Evolutionary conservation across 2,797 vertebrate genomes (phyloP), one percentile per base, ranked within the genome.

Genomic region (Stomatorhinus walkeri): DNA sequence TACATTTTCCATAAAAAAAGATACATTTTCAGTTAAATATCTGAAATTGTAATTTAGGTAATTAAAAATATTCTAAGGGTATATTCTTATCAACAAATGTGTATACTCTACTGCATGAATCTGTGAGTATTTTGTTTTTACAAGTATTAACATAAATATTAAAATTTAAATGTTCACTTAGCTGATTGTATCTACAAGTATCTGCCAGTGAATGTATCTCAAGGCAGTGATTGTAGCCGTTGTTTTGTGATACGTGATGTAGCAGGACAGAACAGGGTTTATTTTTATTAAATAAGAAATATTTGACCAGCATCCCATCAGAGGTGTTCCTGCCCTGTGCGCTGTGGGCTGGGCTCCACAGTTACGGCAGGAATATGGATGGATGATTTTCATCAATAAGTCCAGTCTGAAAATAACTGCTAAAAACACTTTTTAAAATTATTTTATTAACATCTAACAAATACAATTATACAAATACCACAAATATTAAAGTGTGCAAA

Each of bases 401-500:
- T 49, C 14, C 9, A 28, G 64, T 28, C 19, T 32, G 36, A 89
- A 61, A 89, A 48, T 85, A 64, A 87, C 16, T 49, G 14, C 76
- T 54, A 79, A 83, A 87, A 2, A 51, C 54, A 61, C 16, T 68
- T 84, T 84, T 83, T 22, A 83, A 16, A 84, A 84, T 87, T 87
- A 87, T 92, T 93, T 92, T 92, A 93, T 92, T 93, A 87, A 91
- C 89, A 91, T 87, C 91, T 92, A 91, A 68, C 88, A 87, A 88
- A 92, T 89, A 90, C 88, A 93, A 90, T 93, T 81, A 90, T 91
- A 93, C 87, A 87, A 83, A 87, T 64, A 86, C 84, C 46, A 86
- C 84, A 89, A 90, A 90, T 88, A 91, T 93, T 94, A 95, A 90
- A 93, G 91, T 93, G 93, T 94, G 93, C 92, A 92, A 90, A 92